A percentile compares a stretch with the other conserved stretches of the same genome.
Conservation (phyloP, 2,888 invertebrate genomes). For the Sesia bembeciformis region DNA sequence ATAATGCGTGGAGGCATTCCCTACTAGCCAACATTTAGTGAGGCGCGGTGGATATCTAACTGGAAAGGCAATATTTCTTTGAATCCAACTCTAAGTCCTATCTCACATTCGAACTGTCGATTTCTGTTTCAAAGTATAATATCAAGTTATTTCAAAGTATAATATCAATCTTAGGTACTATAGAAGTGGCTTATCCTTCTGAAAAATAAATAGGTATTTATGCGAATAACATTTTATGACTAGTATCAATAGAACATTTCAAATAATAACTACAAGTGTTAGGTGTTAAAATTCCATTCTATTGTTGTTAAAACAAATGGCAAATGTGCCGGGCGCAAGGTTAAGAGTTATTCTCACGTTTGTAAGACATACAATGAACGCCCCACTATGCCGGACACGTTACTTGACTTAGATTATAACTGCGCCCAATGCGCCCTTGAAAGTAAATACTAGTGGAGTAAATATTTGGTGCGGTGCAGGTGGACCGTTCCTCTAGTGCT, state of each 20-base stretch:
- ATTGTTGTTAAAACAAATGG: conserved; percentile 1
- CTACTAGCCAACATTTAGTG: no score
- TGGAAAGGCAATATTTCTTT: no score
- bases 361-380: not conserved
- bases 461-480: not conserved
- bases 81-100: no score
- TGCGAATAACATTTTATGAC: not conserved
- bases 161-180: no score
- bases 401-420: not conserved
- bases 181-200: no score
- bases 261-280: conserved; percentile 5
- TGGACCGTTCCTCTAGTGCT: not conserved
- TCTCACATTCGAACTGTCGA: no score
- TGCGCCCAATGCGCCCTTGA: not conserved
- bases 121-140: no score
- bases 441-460: not conserved
- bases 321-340: conserved; percentile 4
- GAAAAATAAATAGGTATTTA: no score
- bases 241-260: not conserved
- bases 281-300: conserved; percentile 5
- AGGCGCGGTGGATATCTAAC: no score
- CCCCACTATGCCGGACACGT: not conserved
- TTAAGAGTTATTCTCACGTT: conserved; percentile 8
- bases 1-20: no score
- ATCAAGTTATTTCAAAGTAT: no score